Conservation (phyloP, 64 coral and sea anemone genomes). For the Catalaphyllia jardinei region DNA sequence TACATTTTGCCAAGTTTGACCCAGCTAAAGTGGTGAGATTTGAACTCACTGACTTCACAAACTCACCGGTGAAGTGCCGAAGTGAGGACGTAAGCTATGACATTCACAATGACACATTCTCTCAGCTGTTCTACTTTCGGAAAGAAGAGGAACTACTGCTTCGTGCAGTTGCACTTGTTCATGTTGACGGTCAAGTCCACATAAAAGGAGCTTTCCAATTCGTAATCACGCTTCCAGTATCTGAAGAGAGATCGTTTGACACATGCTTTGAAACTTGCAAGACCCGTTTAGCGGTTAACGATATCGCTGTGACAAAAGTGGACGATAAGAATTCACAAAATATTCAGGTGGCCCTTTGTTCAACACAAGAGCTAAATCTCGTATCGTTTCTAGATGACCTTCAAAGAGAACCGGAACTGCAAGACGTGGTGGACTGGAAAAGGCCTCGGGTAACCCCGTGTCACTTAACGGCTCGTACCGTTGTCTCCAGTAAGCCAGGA, state of each 20-base stretch:
- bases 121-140: background rate
- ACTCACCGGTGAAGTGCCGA: background rate
- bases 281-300: too few species aligned
- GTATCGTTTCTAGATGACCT: background rate
- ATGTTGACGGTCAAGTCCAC: background rate
- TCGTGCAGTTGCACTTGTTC: background rate
- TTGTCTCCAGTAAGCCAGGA: background rate
- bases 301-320: background rate
- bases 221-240: background rate
- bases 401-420: background rate
- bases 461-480: background rate
- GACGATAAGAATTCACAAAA: background rate
- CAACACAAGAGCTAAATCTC: background rate
- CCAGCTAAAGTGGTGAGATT: background rate
- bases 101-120: background rate
- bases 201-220: background rate
- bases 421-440: background rate
- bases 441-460: background rate
- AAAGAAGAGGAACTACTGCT: background rate
- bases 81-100: background rate
- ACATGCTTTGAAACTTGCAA: background rate
- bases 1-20: conserved; percentile 3
- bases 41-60: background rate
- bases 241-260: background rate
- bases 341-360: background rate